Evolutionary conservation across 2,888 invertebrate species (phyloP), one percentile per base, ranked within the genome.

Genomic region (Cryptocephalus moraei): DNA sequence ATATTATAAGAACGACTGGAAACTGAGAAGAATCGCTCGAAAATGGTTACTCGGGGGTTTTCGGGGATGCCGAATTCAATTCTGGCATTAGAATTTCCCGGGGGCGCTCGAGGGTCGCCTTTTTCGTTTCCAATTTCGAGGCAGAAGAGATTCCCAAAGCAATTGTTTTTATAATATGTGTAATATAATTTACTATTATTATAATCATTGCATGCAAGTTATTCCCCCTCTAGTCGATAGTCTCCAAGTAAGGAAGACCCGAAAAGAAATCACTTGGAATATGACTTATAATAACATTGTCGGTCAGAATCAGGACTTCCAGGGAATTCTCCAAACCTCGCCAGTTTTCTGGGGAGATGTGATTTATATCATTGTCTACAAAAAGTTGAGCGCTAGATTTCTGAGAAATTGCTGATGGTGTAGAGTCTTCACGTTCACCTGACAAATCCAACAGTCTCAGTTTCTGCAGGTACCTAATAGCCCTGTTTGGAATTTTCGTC

Each of bases 321-420:
- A 92, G 67, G 0, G 89, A 86, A 54, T 81, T 80, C 60, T 89
- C 87, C 10, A 91, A 66, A 0, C 90, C 89, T 43, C 86, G 77
- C 81, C 91, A 90, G 62, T 87, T 86, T 57, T 91, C 89, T 8
- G 84, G 78, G 1, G 80, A 77, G 51, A 92, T 78, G 55, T 82
- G 82, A n/a, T 83, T 81, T 64, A 92, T 91, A 67, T 86, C 82
- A 65, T 92, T 92, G 34, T 86, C 87, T 86, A 65, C n/a, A 36
- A 36, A 36, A 2, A 6, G 22, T 22, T 22, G 6, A 22, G 22
- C 2, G 22, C 6, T 22, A 22, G 6, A 6, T 22, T 22, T 22
- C 2, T 4, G 22, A 6, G 32, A 31, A 14, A 12, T 22, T 12
- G 34, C 12, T 10, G 13, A 13, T 8, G 9, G 22, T 8, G 32